Conservation (phyloP, 2,888 invertebrate species). For the Maniola hyperantus region DNA sequence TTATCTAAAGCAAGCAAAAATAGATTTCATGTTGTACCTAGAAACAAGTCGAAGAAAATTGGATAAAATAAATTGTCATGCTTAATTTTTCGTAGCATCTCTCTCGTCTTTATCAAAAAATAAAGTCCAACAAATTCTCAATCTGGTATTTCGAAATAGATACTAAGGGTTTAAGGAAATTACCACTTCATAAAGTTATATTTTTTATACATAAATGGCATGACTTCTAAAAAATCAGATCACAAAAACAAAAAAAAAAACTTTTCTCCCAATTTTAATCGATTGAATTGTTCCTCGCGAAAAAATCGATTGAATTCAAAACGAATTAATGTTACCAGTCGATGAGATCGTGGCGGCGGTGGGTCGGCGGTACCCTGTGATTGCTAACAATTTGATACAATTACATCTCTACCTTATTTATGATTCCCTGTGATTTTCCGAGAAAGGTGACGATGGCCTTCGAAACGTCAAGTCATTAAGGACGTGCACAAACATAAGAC, state of each 20-base stretch:
- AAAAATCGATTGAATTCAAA: slow-evolving; percentile 3
- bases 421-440: slow-evolving; percentile 43
- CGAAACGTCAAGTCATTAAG: slow-evolving; percentile 35
- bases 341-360: slow-evolving; percentile 33
- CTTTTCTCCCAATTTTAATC: background rate
- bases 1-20: too few relatives aligned
- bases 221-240: slow-evolving; percentile 3
- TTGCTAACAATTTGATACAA: slow-evolving; percentile 53
- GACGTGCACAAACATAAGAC: slow-evolving; percentile 14
- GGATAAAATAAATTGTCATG: too few relatives aligned
- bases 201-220: too few relatives aligned
- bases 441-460: slow-evolving; percentile 43
- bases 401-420: slow-evolving; percentile 43
- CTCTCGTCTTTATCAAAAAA: too few relatives aligned
- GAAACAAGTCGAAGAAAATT: too few relatives aligned
- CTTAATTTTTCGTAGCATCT: too few relatives aligned
- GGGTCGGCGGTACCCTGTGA: slow-evolving; percentile 39
- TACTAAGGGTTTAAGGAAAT: too few relatives aligned
- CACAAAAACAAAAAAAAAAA: background rate
- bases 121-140: too few relatives aligned
- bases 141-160: too few relatives aligned
- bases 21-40: too few relatives aligned
- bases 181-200: too few relatives aligned
- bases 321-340: background rate
- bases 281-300: background rate